These are phyloP conservation scores for Pongo pygmaeus DNA, from an alignment of 2,113 vertebrate species.

Conservation along the genomic window DNA sequence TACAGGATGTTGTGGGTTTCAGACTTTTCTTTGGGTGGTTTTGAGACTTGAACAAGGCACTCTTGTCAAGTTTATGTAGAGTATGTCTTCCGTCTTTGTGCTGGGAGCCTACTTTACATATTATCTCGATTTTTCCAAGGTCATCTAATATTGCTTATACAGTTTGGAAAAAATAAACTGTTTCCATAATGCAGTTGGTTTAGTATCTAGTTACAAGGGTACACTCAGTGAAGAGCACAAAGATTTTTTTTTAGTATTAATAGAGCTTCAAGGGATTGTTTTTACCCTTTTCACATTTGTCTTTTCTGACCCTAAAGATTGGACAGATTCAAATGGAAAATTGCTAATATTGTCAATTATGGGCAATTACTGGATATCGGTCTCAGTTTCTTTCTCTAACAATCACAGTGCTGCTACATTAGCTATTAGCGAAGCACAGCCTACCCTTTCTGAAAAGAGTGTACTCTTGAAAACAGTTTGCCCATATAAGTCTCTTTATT, in stretches of 20 bases:
- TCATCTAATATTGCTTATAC: conserved; percentile 8
- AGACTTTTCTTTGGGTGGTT: not conserved
- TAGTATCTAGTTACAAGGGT: conserved; percentile 53
- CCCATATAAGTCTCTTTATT: not conserved
- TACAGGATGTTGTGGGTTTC: conserved; percentile 5
- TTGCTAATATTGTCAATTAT: conserved; percentile 50
- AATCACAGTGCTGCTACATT: not conserved
- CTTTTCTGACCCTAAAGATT: not conserved
- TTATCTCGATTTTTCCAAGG: conserved; percentile 18
- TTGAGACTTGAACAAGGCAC: not conserved
- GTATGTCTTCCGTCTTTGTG: not conserved
- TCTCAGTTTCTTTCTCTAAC: conserved; percentile 45
- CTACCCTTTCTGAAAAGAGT: not conserved
- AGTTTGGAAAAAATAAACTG: conserved; percentile 42
- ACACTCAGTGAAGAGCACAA: conserved; percentile 1
- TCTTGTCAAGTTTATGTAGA: not conserved
- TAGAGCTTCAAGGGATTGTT: conserved; percentile 50
- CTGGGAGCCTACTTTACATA: not conserved
- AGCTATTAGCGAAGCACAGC: not conserved
- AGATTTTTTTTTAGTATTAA: conserved; percentile 52
- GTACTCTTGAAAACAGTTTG: not conserved
- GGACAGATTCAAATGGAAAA: conserved; percentile 62
- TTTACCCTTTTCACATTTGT: conserved; percentile 5
- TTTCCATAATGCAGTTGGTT: conserved; percentile 1
- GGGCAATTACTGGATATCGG: conserved; percentile 20